Base-by-base conservation (phyloP, 2,797 vertebrate species). In the Lepidocolaptes lacrymiger region DNA sequence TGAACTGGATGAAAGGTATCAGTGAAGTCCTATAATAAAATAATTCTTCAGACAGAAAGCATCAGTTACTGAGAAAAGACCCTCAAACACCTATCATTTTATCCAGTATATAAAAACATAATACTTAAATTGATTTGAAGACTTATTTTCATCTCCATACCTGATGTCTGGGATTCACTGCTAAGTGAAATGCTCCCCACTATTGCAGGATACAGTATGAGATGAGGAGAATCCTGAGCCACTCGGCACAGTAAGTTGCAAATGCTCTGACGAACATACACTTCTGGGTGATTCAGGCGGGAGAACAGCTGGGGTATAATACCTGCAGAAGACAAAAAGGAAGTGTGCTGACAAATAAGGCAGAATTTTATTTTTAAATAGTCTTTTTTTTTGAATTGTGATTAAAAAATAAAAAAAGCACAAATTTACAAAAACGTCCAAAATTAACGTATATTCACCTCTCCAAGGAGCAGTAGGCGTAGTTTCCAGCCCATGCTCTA, bases 241-340 rank as follows among this genome's bases (percentile, higher is more conserved):
- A 99, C 99, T 9, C 99, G 98, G 85, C 99, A 99, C 37, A 99
- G 95, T 61, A 99, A 97, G 95, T 99, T 99, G 97, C 99, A 99
- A 86, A 99, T 99, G 89, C 99, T 99, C 92, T 99, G 99, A 16
- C 99, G 98, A 64, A 99, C 99, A 48, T 99, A 99, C 0, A 99
- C 99, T 91, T 99, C 99, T 1, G 99, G 99, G 78, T 99, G 99
- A 96, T 99, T 99, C 75, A 99, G 98, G 44, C 99, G 99, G 19
- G 99, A 99, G 94, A 99, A 99, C 23, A 99, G 98, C 95, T 99
- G 99, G 28, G 99, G 99, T 89, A 99, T 99, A 94, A 99, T 99
- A 28, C 99, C 99, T 99, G 93, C 34, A 95, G 1, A 77, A 58
- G 63, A 93, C 32, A 72, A 90, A 61, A 93, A 30, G 16, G 44